Base-by-base conservation (phyloP, 2,113 vertebrate genomes). In the Macrotus californicus region DNA sequence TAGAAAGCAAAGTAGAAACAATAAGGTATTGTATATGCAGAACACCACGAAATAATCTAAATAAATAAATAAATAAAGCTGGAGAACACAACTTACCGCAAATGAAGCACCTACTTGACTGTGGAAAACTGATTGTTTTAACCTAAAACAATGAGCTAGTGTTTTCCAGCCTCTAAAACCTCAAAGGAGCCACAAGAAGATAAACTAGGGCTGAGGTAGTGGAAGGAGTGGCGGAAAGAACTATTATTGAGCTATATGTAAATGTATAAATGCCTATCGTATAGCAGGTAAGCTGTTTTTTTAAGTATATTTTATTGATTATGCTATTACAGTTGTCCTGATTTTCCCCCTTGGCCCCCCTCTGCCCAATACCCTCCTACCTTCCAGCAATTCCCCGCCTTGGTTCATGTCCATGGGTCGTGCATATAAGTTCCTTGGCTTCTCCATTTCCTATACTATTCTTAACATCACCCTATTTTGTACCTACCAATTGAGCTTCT, bases 71-170 rank as follows among this genome's bases (percentile, higher is more conserved):
- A 69, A 87, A 76, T 59, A 77, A 56, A 93, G 34, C 31, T 69
- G n/a, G 54, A 81, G 34, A 59, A 89, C 22, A 76, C 46, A 93
- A 91, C 73, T 79, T 64, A 77, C 73, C n/a, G 79, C 36, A 96
- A 79, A 85, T 54, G 67, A 95, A 92, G 36, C 26, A 67, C 21
- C 26, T 52, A 88, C 59, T 88, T 67, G 31, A 92, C 72, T 36
- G 54, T 66, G 67, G 39, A 92, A 94, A 96, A 54, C 29, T 70
- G n/a, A 52, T 66, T 61, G 6, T 88, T 89, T 94, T 87, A n/a
- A 56, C 11, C 36, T 77, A 72, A 90, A 93, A 92, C 59, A 96
- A 94, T 31, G 18, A 94, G 67, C 39, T 88, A 91, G 73, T 76
- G 73, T 85, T 94, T 90, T 94, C 18, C 41, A 72, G n/a, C 21